Evolutionary conservation across 2,888 invertebrate species (phyloP).

Genomic region (Drosophila vallismaia): DNA sequence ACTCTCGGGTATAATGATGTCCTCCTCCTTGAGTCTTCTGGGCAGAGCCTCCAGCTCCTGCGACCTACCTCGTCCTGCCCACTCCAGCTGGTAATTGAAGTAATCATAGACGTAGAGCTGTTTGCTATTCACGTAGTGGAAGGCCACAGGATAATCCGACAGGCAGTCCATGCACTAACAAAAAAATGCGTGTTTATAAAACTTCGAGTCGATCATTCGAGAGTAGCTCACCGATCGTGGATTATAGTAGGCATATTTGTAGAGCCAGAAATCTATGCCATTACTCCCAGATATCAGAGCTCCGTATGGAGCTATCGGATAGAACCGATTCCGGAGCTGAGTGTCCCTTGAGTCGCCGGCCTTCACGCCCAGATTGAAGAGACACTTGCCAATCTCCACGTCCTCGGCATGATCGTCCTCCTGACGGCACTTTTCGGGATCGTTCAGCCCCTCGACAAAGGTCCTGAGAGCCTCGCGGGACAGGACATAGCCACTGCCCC

Average conservation of each 20-base stretch:
- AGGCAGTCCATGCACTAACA: slow-evolving; percentile 87
- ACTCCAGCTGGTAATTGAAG: slow-evolving; percentile 54
- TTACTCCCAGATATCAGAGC: slow-evolving; percentile 94
- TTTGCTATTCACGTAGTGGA: slow-evolving; percentile 91
- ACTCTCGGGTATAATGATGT: slow-evolving; percentile 56
- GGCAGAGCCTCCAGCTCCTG: slow-evolving; percentile 50
- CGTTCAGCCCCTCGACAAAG: slow-evolving; percentile 89
- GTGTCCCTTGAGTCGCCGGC: slow-evolving; percentile 95
- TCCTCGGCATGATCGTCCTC: slow-evolving; percentile 85
- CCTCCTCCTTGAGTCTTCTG: slow-evolving; percentile 39
- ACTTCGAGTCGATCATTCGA: not conserved
- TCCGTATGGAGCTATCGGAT: slow-evolving; percentile 95
- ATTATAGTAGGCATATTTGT: slow-evolving; percentile 95
- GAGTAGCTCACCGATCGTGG: slow-evolving; percentile 87
- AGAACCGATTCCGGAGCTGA: slow-evolving; percentile 93
- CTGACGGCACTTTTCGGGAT: slow-evolving; percentile 84
- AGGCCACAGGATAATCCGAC: slow-evolving; percentile 95
- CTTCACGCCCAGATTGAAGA: slow-evolving; percentile 91
- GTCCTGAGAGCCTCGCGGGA: slow-evolving; percentile 89
- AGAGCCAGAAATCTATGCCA: slow-evolving; percentile 91
- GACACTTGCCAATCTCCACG: slow-evolving; percentile 86
- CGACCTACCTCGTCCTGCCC: slow-evolving; percentile 28
- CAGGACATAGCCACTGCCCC: slow-evolving; percentile 95
- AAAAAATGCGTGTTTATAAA: not conserved
- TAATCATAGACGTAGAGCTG: slow-evolving; percentile 64